Percentiles rank a stretch among this genome's conserved stretches.
phyloP scores from a whole-genome alignment of 1,140 invertebrate genomes.

The Atta texana region DNA sequence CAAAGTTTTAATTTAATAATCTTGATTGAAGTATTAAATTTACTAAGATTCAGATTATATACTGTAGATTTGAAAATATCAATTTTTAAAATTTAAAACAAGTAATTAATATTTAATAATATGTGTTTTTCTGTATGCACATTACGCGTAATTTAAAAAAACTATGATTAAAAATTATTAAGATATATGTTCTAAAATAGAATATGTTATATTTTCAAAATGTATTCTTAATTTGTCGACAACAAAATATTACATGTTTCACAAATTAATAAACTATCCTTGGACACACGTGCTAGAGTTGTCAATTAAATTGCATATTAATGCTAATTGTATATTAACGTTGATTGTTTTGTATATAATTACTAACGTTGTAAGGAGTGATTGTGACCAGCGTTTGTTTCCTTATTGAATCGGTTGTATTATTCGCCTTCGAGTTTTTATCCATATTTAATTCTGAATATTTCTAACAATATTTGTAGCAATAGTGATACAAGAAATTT shows the following conservation, averaged over 20 bases:
- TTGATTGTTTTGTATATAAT: not conserved
- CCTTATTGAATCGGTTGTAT: constrained; percentile 42
- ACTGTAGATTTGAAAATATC: too few relatives aligned
- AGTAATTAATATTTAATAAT: too few relatives aligned
- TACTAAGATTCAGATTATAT: too few relatives aligned
- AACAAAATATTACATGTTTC: not conserved
- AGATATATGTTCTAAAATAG: not conserved
- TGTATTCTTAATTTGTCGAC: not conserved
- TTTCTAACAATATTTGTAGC: not conserved
- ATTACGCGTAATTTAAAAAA: not conserved
- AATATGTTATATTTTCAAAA: not conserved
- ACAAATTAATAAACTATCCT: not conserved
- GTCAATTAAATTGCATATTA: constrained; percentile 15
- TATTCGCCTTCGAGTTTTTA: constrained; percentile 46
- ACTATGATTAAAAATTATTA: not conserved
- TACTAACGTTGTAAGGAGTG: constrained; percentile 81
- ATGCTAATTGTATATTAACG: not conserved
- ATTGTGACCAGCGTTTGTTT: constrained; percentile 78
- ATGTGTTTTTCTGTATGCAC: too few relatives aligned
- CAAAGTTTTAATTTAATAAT: too few relatives aligned
- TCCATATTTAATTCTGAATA: not conserved
- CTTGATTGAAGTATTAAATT: too few relatives aligned
- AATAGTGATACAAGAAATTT: not conserved
- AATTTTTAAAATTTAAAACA: too few relatives aligned
- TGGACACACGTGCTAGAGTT: not conserved